Percentiles rank a stretch among this genome's conserved stretches.
These are phyloP conservation scores for Catostomus latipinnis DNA, from an alignment of 2,797 vertebrate genomes.

Conservation along the genomic window DNA sequence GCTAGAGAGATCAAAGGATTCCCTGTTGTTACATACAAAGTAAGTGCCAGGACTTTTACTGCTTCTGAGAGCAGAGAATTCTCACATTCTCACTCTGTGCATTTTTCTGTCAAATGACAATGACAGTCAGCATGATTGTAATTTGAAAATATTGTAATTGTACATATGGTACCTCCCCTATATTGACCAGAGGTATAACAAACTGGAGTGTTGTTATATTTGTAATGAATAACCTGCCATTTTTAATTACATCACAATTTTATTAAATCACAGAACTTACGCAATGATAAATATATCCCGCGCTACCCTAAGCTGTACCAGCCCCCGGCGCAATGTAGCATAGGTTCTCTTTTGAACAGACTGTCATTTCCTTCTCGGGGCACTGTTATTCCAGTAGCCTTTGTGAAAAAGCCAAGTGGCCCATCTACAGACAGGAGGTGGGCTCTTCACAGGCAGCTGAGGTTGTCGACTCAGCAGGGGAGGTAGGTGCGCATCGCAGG, in stretches of 20 bases:
- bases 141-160: slow-evolving; percentile 6
- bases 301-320: slow-evolving; percentile 42
- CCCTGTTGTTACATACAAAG: slow-evolving; percentile 58
- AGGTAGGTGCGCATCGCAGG: slow-evolving; percentile 69
- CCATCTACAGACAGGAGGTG: slow-evolving; percentile 72
- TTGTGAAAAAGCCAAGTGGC: slow-evolving; percentile 78
- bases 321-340: slow-evolving; percentile 60
- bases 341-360: slow-evolving; percentile 72
- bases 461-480: slow-evolving; percentile 77
- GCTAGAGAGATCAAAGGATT: slow-evolving; percentile 69
- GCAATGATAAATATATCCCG: slow-evolving; percentile 7
- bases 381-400: slow-evolving; percentile 78
- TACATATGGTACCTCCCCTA: neutral
- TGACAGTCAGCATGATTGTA: slow-evolving; percentile 40
- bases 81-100: slow-evolving; percentile 55
- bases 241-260: neutral
- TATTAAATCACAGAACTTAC: neutral
- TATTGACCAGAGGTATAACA: neutral
- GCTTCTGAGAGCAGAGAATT: slow-evolving; percentile 51
- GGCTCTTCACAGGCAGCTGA: slow-evolving; percentile 71
- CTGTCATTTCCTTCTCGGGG: slow-evolving; percentile 76
- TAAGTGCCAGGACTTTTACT: slow-evolving; percentile 61
- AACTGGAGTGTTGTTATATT: neutral
- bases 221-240: neutral
- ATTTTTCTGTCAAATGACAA: slow-evolving; percentile 49